phyloP scores from a whole-genome alignment of 2,888 invertebrate genomes.

The Campoletis raptor region DNA sequence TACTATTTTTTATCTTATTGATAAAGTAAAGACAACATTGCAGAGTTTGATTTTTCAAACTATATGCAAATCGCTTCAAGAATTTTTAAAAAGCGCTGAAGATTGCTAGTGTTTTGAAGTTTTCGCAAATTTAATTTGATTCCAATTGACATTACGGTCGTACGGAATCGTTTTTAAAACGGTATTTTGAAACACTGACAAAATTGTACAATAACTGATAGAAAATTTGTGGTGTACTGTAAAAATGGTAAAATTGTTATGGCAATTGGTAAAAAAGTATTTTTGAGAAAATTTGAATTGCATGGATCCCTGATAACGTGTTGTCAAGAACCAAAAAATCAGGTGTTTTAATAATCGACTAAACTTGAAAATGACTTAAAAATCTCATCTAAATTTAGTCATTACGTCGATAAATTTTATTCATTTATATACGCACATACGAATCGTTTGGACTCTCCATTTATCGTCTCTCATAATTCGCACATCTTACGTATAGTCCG shows the following conservation, averaged over 20 bases:
- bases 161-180: background rate
- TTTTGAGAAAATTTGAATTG: background rate
- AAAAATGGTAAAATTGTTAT: background rate
- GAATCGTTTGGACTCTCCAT: slow-evolving; percentile 34
- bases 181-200: background rate
- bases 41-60: background rate
- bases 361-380: slow-evolving; percentile 24
- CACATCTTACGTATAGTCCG: slow-evolving; percentile 52
- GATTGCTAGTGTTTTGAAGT: background rate
- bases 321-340: background rate
- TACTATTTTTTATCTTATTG: background rate
- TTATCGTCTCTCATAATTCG: slow-evolving; percentile 44
- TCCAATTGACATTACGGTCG: background rate
- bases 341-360: background rate
- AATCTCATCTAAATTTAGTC: slow-evolving; percentile 16
- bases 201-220: background rate
- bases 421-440: slow-evolving; percentile 33
- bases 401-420: slow-evolving; percentile 35
- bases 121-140: background rate
- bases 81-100: background rate
- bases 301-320: background rate
- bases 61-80: background rate
- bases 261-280: background rate
- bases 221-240: background rate
- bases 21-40: background rate